Conservation (phyloP, 2,797 vertebrate genomes). For the Tokudaia muenninki region DNA sequence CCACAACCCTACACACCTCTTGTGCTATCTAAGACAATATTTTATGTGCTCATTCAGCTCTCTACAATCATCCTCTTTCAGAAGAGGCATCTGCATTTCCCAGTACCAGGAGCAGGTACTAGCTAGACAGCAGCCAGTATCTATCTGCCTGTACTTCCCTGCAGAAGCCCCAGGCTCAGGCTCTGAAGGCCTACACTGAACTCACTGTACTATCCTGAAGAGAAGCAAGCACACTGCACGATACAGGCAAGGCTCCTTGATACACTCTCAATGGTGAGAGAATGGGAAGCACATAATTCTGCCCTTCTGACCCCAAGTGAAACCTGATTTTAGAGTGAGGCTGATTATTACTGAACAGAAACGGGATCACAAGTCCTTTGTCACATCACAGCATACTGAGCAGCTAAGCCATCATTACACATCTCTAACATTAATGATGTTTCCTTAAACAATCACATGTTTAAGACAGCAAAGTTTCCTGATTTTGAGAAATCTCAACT, state of each 20-base stretch:
- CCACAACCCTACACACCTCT: not conserved
- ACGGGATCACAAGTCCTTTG: not conserved
- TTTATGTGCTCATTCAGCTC: not conserved
- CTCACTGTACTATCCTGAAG: not conserved
- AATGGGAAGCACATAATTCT: not conserved
- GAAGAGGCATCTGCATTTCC: not conserved
- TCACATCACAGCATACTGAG: not conserved
- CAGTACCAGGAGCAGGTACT: not conserved
- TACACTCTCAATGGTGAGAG: not conserved
- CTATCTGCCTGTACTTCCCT: not conserved
- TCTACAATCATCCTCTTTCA: constrained; percentile 7
- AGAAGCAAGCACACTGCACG: not conserved
- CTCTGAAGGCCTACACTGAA: not conserved
- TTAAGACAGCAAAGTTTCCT: not conserved
- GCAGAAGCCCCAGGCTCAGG: not conserved
- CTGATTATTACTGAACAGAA: not conserved
- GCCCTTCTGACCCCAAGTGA: not conserved
- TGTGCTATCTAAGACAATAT: constrained; percentile 21
- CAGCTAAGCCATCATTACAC: not conserved
- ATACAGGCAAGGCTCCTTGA: not conserved
- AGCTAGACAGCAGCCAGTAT: not conserved
- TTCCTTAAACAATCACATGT: constrained; percentile 18
- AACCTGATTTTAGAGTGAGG: not conserved
- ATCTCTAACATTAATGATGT: not conserved
- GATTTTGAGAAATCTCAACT: constrained; percentile 48